phyloP scores from a whole-genome alignment of 2,888 invertebrate species.

The Mesochorus sp. region DNA sequence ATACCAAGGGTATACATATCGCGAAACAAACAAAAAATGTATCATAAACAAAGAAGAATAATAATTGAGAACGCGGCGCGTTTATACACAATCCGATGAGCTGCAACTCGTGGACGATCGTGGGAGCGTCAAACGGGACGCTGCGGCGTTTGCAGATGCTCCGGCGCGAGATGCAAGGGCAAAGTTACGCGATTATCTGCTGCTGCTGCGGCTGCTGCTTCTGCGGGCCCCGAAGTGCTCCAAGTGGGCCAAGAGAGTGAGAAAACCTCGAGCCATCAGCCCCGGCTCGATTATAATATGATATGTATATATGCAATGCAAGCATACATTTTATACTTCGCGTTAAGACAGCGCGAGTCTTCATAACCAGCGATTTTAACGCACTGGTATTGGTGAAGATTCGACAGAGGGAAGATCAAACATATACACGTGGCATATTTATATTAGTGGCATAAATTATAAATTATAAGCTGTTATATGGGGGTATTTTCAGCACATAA shows the following conservation, averaged over 20 bases:
- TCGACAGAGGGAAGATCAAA: too few relatives aligned
- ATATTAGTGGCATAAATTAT: too few relatives aligned
- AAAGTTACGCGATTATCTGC: conserved; percentile 58
- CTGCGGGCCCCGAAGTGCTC: conserved; percentile 43
- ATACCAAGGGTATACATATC: conserved; percentile 13
- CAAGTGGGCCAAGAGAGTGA: conserved; percentile 69
- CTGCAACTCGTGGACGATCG: too few relatives aligned
- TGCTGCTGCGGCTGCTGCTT: too few relatives aligned
- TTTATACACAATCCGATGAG: too few relatives aligned
- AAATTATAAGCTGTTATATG: neutral
- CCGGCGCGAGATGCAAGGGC: conserved; percentile 61
- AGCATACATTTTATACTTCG: too few relatives aligned
- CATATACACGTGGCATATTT: too few relatives aligned
- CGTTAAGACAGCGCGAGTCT: neutral
- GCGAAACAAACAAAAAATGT: too few relatives aligned
- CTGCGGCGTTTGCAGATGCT: neutral
- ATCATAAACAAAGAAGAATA: conserved; percentile 9
- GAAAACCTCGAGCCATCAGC: conserved; percentile 54
- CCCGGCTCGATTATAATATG: conserved; percentile 49
- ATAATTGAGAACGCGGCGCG: conserved; percentile 39
- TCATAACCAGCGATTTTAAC: neutral
- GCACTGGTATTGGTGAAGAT: too few relatives aligned
- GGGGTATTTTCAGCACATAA: neutral
- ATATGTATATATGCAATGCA: neutral
- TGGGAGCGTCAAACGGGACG: conserved; percentile 1